Evolutionary conservation across 2,113 vertebrate genomes (phyloP).

Genomic region (Andinoacara biseriatus): DNA sequence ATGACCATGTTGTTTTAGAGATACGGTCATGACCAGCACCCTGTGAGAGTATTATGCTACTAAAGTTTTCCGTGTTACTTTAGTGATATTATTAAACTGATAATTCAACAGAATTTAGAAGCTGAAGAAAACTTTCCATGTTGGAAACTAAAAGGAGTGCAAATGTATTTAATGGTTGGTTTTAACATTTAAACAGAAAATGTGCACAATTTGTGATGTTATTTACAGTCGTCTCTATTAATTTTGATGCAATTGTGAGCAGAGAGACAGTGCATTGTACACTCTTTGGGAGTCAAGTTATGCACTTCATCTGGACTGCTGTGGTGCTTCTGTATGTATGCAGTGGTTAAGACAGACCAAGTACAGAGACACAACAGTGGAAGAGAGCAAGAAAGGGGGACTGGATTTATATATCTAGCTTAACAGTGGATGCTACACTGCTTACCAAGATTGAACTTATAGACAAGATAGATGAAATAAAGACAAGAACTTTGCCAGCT

Average conservation of each 20-base stretch:
- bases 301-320: conserved; percentile 16
- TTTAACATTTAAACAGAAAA: neutral
- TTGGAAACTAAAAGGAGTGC: neutral
- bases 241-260: neutral
- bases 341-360: conserved; percentile 15
- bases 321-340: neutral
- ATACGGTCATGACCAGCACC: conserved; percentile 61
- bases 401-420: conserved; percentile 11
- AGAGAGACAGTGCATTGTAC: neutral
- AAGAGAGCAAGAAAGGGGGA: neutral
- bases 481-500: neutral
- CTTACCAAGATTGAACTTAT: conserved; percentile 2
- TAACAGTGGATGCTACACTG: conserved; percentile 1
- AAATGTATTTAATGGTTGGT: neutral
- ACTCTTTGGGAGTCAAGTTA: neutral
- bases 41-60: conserved; percentile 24
- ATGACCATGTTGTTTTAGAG: conserved; percentile 70
- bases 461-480: conserved; percentile 1
- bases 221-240: neutral
- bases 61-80: neutral
- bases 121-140: neutral
- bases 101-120: neutral
- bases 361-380: neutral
- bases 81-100: neutral
- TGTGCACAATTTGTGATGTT: neutral